A percentile compares a stretch with the other conserved stretches of the same genome.
Evolutionary conservation across 2,113 vertebrate species (phyloP).

Genomic region (Orcinus orca): DNA sequence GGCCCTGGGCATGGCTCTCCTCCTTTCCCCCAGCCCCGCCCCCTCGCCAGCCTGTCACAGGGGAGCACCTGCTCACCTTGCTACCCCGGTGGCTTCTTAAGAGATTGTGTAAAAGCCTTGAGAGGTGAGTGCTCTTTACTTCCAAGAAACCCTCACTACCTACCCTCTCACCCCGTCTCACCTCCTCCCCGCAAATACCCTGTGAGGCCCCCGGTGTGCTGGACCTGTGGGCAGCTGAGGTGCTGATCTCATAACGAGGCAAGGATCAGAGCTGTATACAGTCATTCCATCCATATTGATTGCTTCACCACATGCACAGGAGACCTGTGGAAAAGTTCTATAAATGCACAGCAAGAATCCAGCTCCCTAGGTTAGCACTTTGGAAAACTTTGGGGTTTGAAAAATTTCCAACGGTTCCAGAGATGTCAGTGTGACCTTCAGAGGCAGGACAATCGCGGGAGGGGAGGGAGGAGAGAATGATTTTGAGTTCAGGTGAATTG

Average conservation of each 20-base stretch:
- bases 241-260: constrained; percentile 20
- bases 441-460: not conserved
- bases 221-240: not conserved
- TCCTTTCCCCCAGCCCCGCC: not conserved
- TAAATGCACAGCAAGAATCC: constrained; percentile 17
- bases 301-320: not conserved
- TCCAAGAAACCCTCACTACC: not conserved
- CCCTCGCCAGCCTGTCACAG: rapidly evolving
- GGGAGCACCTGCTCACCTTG: not conserved
- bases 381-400: constrained; percentile 63
- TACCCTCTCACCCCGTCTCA: not conserved
- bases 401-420: constrained; percentile 61
- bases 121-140: not conserved
- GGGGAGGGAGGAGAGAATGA: not conserved
- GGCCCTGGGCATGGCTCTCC: not conserved
- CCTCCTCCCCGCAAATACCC: not conserved
- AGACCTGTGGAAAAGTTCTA: constrained; percentile 62
- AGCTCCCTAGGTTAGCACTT: constrained; percentile 46
- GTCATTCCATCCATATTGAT: not conserved
- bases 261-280: not conserved
- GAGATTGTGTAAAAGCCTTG: not conserved
- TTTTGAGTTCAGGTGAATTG: not conserved
- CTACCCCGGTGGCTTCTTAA: not conserved
- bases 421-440: constrained; percentile 40
- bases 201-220: not conserved